Evolutionary conservation across 2,113 vertebrate genomes (phyloP), one percentile per base, ranked within the genome.

Genomic region (Perca schrenkii): DNA sequence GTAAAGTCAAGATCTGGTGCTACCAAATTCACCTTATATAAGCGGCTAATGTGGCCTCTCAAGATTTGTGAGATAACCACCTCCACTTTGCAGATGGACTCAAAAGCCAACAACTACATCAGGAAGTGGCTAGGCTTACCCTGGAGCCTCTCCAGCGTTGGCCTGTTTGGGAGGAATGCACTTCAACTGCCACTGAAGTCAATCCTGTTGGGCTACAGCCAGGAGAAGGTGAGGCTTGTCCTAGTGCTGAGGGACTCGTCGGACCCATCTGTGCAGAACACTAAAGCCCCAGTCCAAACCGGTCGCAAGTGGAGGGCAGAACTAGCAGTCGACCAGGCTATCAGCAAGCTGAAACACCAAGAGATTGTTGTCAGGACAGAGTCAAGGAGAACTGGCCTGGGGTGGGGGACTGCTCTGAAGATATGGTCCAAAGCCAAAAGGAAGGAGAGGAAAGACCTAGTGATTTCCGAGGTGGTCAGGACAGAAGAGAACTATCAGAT

Each of bases 391-490:
- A 8, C 63, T 16, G n/a, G 43, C 6, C 15, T 25, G 6, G 43
- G 43, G 6, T 65, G 43, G 63, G n/a, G 14, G 25, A 8, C 43
- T 40, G 43, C 17, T 3, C 31, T 8, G 0, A 79, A n/a, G 25
- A n/a, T 34, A 6, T 62, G 62, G 40, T 46, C 40, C 8, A 36
- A 36, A 63, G 47, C 34, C 6, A 53, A 8, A 17, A 36, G 28
- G 46, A 62, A 70, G n/a, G 66, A 62, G 3, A 70, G 46, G 43
- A 61, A 78, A 62, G 65, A 79, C 2, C 47, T 53, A 1, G n/a
- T 61, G 28, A 25, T 61, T 47, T 15, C 4, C 0, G 31, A 79
- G 13, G 56, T 40, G 1, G 16, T 14, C 2, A 78, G 28, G 13
- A 19, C 8, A 1, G 54, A 50, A 31, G 4, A 70, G 15, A 0